Conservation (phyloP, 2,888 invertebrate genomes). For the Nebria salina region DNA sequence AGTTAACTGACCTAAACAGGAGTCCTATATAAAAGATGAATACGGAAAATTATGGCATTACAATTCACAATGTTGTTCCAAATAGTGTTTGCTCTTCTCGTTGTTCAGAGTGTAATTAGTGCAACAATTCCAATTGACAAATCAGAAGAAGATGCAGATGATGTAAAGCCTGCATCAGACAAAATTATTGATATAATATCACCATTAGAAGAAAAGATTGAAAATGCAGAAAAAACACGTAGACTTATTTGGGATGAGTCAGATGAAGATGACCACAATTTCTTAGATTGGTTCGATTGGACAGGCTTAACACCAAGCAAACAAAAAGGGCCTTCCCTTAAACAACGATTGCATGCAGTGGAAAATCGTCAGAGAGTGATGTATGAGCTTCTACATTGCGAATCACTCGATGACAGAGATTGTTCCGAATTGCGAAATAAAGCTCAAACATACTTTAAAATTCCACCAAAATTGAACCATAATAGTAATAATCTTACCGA, state of each 20-base stretch:
- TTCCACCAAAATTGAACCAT: slow-evolving; percentile 17
- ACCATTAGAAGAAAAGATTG: neutral
- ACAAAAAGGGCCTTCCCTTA: slow-evolving; percentile 4
- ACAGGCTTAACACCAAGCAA: slow-evolving; percentile 10
- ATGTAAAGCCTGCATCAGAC: neutral
- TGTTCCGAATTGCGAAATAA: slow-evolving; percentile 9
- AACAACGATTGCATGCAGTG: slow-evolving; percentile 21
- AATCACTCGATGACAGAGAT: slow-evolving; percentile 16
- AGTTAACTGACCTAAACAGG: slow-evolving; percentile 4
- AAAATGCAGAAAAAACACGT: slow-evolving; percentile 2
- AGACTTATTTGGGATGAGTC: neutral
- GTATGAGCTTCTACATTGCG: slow-evolving; percentile 27
- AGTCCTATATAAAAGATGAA: slow-evolving; percentile 30
- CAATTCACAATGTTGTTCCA: slow-evolving; percentile 30
- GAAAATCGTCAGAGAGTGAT: slow-evolving; percentile 28
- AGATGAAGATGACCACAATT: neutral
- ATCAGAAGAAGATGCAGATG: neutral
- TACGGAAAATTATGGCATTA: slow-evolving; percentile 19
- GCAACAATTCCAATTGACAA: neutral
- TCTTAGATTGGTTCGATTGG: slow-evolving; percentile 24
- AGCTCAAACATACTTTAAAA: slow-evolving; percentile 26
- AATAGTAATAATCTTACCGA: neutral
- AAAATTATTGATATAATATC: neutral
- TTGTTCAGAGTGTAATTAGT: slow-evolving; percentile 27
- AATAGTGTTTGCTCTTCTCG: slow-evolving; percentile 24